phyloP scores from a whole-genome alignment of 2,797 vertebrate species.

The Gobio occitaniae region DNA sequence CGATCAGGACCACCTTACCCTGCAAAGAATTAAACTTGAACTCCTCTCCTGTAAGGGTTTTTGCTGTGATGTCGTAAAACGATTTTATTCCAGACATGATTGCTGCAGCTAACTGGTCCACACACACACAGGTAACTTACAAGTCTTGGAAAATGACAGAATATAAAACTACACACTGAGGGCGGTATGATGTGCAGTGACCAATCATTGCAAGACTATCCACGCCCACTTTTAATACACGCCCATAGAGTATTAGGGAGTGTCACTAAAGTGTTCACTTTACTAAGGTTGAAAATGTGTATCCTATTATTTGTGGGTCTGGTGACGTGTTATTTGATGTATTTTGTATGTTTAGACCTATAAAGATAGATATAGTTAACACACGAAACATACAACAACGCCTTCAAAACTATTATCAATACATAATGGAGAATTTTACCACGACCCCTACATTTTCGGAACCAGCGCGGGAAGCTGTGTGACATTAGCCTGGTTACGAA shows the following conservation, averaged over 20 bases:
- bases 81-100: slow-evolving; percentile 67
- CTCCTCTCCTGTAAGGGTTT: slow-evolving; percentile 71
- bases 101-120: neutral
- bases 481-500: neutral
- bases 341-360: rapidly evolving
- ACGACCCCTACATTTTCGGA: slow-evolving; percentile 53
- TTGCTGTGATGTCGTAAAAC: slow-evolving; percentile 69
- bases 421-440: neutral
- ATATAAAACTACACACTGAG: neutral
- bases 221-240: slow-evolving; percentile 33
- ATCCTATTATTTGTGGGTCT: neutral
- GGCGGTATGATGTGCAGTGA: neutral
- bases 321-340: neutral
- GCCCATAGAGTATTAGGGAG: slow-evolving; percentile 19
- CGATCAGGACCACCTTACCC: slow-evolving; percentile 84
- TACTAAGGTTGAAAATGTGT: neutral
- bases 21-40: slow-evolving; percentile 71
- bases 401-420: neutral
- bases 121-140: no score
- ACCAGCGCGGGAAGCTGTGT: slow-evolving; percentile 68
- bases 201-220: neutral
- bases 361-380: neutral
- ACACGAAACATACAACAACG: neutral
- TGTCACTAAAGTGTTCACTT: neutral
- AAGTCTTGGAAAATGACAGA: neutral